These are phyloP conservation scores for Drosophila affinis DNA, from an alignment of 2,888 invertebrate species.

Conservation along the genomic window DNA sequence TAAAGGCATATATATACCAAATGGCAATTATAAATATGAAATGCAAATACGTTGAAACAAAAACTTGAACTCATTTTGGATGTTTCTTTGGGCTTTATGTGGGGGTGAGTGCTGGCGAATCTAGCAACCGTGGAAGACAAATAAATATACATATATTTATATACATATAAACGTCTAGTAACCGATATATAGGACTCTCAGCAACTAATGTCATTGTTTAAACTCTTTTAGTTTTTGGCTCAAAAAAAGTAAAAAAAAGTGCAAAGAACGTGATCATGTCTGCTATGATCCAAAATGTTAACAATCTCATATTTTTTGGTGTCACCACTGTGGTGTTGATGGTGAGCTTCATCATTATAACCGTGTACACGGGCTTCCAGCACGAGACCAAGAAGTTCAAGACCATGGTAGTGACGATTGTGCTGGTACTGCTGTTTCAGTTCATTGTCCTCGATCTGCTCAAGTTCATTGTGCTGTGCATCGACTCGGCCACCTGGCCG, in stretches of 20 bases:
- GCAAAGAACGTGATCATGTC: not conserved
- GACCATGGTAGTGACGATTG: conserved; percentile 55
- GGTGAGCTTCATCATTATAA: conserved; percentile 8
- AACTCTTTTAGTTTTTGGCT: too few species aligned
- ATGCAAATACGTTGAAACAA: conserved; percentile 38
- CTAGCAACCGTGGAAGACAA: not conserved
- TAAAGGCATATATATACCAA: conserved; percentile 31
- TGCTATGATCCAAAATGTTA: not conserved
- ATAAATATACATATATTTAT: too few species aligned
- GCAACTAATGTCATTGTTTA: too few species aligned
- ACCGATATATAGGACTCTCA: too few species aligned
- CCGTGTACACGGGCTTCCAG: conserved; percentile 51
- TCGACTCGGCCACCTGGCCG: conserved; percentile 46
- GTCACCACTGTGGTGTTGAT: conserved; percentile 1
- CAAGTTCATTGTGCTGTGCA: conserved; percentile 50
- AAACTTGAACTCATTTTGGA: not conserved
- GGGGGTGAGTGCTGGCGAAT: not conserved
- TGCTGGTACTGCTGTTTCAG: conserved; percentile 55
- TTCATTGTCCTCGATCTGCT: conserved; percentile 65
- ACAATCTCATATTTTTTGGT: not conserved
- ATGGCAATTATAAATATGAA: conserved; percentile 63
- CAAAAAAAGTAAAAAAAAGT: not conserved
- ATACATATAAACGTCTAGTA: too few species aligned
- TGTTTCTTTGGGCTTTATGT: not conserved
- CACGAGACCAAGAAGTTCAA: conserved; percentile 64